phyloP scores from a whole-genome alignment of 2,797 vertebrate species.

The Pipistrellus nathusii region DNA sequence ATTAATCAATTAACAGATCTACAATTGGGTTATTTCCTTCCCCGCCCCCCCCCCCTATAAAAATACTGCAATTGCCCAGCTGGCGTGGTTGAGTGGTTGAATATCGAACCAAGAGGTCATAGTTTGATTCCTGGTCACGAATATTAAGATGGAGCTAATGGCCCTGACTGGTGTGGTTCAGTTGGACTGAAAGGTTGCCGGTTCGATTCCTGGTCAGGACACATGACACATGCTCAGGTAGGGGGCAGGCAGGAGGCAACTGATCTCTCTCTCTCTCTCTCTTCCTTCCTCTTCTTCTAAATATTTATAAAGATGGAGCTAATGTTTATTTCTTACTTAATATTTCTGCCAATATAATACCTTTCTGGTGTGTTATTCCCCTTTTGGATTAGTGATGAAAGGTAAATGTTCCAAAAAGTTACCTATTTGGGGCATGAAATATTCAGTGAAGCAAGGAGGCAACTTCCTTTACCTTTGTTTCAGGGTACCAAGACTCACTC shows the following conservation, averaged over 20 bases:
- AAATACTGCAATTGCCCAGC: not conserved
- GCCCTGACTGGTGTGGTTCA: not conserved
- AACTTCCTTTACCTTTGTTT: constrained; percentile 2
- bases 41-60: not conserved
- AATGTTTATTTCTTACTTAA: constrained; percentile 50
- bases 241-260: not conserved
- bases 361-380: not conserved
- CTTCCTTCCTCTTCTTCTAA: not conserved
- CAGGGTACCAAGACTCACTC: not conserved
- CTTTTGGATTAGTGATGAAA: constrained; percentile 9
- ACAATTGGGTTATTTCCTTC: not conserved
- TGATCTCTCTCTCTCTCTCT: not conserved
- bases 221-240: not conserved
- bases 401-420: constrained; percentile 12
- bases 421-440: not conserved
- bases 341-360: constrained; percentile 4
- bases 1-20: not conserved
- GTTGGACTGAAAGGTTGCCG: too few species aligned
- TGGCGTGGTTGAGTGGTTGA: too few species aligned
- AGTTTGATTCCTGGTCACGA: not conserved
- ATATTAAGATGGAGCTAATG: not conserved
- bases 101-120: too few species aligned
- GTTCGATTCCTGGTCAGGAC: not conserved
- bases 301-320: not conserved
- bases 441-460: not conserved